These are phyloP conservation scores for Plodia interpunctella DNA, from an alignment of 1,140 invertebrate genomes.

Conservation along the genomic window DNA sequence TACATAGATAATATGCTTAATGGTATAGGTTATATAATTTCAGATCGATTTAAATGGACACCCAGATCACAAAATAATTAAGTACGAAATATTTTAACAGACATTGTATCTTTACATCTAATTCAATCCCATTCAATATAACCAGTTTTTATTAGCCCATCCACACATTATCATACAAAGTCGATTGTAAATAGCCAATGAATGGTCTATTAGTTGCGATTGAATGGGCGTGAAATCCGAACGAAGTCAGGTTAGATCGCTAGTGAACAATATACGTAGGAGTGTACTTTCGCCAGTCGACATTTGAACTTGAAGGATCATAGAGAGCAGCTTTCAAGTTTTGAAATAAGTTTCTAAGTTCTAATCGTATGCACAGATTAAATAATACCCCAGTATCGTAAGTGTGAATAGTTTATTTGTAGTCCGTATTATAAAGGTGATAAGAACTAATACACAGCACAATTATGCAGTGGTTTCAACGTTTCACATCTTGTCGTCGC, in stretches of 20 bases:
- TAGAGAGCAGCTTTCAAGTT: neutral
- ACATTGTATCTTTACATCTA: neutral
- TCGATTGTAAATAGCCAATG: neutral
- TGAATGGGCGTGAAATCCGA: neutral
- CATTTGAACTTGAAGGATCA: slow-evolving; percentile 7
- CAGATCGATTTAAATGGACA: too few relatives aligned
- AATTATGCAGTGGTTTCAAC: too few relatives aligned
- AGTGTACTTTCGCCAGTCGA: slow-evolving; percentile 3
- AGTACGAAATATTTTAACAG: neutral
- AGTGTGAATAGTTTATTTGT: too few relatives aligned
- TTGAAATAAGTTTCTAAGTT: neutral
- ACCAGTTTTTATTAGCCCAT: neutral
- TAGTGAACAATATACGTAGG: slow-evolving; percentile 6
- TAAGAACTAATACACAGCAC: too few relatives aligned
- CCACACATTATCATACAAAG: neutral
- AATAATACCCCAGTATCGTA: too few relatives aligned
- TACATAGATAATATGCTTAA: too few relatives aligned
- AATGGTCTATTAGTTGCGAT: neutral
- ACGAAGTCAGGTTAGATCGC: neutral
- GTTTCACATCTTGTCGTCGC: too few relatives aligned
- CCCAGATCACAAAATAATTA: too few relatives aligned
- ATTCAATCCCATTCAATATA: neutral
- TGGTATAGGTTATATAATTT: too few relatives aligned
- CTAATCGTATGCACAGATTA: too few relatives aligned
- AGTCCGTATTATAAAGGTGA: too few relatives aligned